Conservation (phyloP, 1,140 invertebrate species). For the Cylas formicarius region DNA sequence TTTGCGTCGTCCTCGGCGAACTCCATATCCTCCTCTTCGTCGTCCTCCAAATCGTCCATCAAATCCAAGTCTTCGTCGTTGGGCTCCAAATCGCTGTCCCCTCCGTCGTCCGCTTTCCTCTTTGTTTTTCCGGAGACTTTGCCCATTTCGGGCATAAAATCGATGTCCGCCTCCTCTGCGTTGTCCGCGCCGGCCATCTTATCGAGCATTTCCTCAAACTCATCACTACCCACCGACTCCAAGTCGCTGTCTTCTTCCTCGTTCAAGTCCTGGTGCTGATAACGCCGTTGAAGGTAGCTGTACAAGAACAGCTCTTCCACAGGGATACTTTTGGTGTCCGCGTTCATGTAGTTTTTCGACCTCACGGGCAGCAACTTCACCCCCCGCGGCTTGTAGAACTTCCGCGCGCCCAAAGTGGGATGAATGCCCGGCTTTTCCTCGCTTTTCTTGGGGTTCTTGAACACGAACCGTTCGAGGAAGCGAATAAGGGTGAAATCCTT, state of each 20-base stretch:
- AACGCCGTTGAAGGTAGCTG: slow-evolving; percentile 48
- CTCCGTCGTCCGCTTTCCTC: slow-evolving; percentile 40
- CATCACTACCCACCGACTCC: slow-evolving; percentile 79
- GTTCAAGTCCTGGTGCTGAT: slow-evolving; percentile 29
- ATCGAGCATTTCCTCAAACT: slow-evolving; percentile 80
- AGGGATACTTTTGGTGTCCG: slow-evolving; percentile 62
- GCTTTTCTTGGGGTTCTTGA: slow-evolving; percentile 87
- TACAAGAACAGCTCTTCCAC: slow-evolving; percentile 72
- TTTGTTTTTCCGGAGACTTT: slow-evolving; percentile 41
- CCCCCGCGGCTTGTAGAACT: slow-evolving; percentile 56
- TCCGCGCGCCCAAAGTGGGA: slow-evolving; percentile 51
- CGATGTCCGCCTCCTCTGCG: slow-evolving; percentile 47
- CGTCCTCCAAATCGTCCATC: slow-evolving; percentile 26
- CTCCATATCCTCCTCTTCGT: slow-evolving; percentile 28
- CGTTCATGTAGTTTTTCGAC: slow-evolving; percentile 61
- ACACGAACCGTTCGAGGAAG: slow-evolving; percentile 88
- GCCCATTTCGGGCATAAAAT: slow-evolving; percentile 49
- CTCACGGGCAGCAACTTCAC: slow-evolving; percentile 56
- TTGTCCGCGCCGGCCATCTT: slow-evolving; percentile 46
- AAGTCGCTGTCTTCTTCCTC: slow-evolving; percentile 53
- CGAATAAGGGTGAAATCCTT: slow-evolving; percentile 83
- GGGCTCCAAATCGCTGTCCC: slow-evolving; percentile 41
- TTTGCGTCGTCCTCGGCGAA: slow-evolving; percentile 27
- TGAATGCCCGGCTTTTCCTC: slow-evolving; percentile 45
- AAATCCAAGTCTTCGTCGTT: slow-evolving; percentile 42